Evolutionary conservation across 2,113 vertebrate species (phyloP).

Genomic region (Anarrhichthys ocellatus): DNA sequence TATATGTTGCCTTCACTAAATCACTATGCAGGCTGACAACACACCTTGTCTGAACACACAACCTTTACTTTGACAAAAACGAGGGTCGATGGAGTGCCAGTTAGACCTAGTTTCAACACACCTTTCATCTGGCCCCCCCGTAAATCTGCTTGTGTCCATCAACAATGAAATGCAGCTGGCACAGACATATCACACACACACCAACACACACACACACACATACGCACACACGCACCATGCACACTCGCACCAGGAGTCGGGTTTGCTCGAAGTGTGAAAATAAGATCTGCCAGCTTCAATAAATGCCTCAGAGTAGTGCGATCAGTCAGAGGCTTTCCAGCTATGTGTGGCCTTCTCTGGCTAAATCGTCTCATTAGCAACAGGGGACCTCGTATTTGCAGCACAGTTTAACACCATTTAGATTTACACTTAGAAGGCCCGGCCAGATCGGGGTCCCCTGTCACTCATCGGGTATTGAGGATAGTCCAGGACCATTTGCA

Average conservation of each 20-base stretch:
- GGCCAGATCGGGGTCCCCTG: constrained; percentile 29
- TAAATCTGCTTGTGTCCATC: constrained; percentile 86
- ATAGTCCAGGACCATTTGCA: neutral
- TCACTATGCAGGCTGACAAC: constrained; percentile 31
- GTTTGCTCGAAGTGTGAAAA: constrained; percentile 87
- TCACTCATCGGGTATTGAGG: constrained; percentile 37
- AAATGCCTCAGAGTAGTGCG: constrained; percentile 82
- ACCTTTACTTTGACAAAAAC: constrained; percentile 34
- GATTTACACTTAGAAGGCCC: constrained; percentile 76
- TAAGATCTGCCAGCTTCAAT: constrained; percentile 84
- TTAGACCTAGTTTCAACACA: constrained; percentile 32
- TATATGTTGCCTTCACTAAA: constrained; percentile 67
- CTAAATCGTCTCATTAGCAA: constrained; percentile 84
- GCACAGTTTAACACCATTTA: constrained; percentile 80
- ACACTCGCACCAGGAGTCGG: constrained; percentile 80
- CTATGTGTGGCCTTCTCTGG: constrained; percentile 78
- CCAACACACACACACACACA: constrained; percentile 58
- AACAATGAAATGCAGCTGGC: constrained; percentile 86
- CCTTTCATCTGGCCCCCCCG: constrained; percentile 57
- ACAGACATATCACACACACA: constrained; percentile 65
- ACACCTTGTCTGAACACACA: neutral
- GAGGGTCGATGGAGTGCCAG: neutral
- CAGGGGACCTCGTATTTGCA: constrained; percentile 79
- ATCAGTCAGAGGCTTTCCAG: constrained; percentile 81
- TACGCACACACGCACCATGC: constrained; percentile 57